These are phyloP conservation scores for Cryptomyrus ogoouensis DNA, from an alignment of 2,113 vertebrate genomes.

Conservation along the genomic window DNA sequence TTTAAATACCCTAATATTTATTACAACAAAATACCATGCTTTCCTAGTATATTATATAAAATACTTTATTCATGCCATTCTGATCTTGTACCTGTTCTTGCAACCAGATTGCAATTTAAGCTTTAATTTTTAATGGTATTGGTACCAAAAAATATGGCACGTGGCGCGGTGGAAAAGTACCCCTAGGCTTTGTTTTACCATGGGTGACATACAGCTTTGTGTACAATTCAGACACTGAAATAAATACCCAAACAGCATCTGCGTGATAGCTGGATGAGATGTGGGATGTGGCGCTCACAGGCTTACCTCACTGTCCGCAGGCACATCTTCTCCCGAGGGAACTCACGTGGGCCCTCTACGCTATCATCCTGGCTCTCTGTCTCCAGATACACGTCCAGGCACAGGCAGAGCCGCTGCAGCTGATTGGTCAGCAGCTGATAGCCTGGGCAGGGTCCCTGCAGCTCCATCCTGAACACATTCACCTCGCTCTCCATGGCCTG, in stretches of 20 bases:
- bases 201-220: neutral
- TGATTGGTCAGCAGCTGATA: constrained; percentile 97
- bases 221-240: neutral
- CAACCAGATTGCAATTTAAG: neutral
- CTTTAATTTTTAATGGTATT: neutral
- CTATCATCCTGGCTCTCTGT: constrained; percentile 84
- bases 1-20: neutral
- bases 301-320: constrained; percentile 84
- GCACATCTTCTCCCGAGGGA: constrained; percentile 97
- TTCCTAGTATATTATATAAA: neutral
- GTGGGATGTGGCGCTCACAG: neutral
- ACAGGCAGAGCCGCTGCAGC: constrained; percentile 82
- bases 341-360: constrained; percentile 89
- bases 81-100: neutral
- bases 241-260: neutral
- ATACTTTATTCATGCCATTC: neutral
- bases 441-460: constrained; percentile 78
- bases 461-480: constrained; percentile 81
- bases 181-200: neutral
- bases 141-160: neutral
- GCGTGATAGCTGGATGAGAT: neutral
- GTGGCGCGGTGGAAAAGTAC: neutral
- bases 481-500: constrained; percentile 95
- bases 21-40: neutral
- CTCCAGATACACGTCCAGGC: constrained; percentile 91